phyloP scores from a whole-genome alignment of 2,888 invertebrate genomes.

The Drosophila antonietae region DNA sequence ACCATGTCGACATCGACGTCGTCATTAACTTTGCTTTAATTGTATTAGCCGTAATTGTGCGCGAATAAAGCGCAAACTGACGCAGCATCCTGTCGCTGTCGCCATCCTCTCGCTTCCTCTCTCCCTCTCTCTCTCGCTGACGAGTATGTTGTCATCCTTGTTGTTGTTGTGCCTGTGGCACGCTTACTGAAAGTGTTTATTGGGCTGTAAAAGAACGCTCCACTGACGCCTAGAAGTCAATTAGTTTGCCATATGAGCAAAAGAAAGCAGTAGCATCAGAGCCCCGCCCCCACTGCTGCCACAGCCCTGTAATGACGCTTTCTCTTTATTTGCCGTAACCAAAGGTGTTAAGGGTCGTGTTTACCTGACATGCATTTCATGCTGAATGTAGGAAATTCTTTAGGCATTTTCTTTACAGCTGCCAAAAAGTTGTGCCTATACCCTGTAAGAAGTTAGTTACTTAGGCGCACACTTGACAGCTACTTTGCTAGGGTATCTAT shows the following conservation, averaged over 20 bases:
- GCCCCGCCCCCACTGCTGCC: no score
- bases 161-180: slow-evolving; percentile 29
- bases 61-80: slow-evolving; percentile 63
- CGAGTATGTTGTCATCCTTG: slow-evolving; percentile 31
- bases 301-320: neutral
- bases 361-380: slow-evolving; percentile 26
- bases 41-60: slow-evolving; percentile 76
- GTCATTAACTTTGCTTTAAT: slow-evolving; percentile 73
- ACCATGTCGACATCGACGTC: slow-evolving; percentile 34
- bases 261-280: slow-evolving; percentile 5
- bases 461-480: neutral
- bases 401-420: slow-evolving; percentile 7
- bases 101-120: slow-evolving; percentile 1
- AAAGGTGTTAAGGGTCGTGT: slow-evolving; percentile 13
- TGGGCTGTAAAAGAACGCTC: slow-evolving; percentile 69
- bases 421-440: slow-evolving; percentile 7
- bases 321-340: neutral
- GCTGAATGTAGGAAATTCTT: slow-evolving; percentile 15
- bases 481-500: neutral
- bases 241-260: slow-evolving; percentile 61
- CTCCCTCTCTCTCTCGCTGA: slow-evolving; percentile 9
- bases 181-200: slow-evolving; percentile 70
- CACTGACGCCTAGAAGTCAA: slow-evolving; percentile 68
- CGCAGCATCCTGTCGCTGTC: slow-evolving; percentile 20
- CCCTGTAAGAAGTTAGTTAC: slow-evolving; percentile 3